A percentile compares a stretch with the other conserved stretches of the same genome.
Evolutionary conservation across 2,113 vertebrate species (phyloP).

Genomic region (Cacatua alba): DNA sequence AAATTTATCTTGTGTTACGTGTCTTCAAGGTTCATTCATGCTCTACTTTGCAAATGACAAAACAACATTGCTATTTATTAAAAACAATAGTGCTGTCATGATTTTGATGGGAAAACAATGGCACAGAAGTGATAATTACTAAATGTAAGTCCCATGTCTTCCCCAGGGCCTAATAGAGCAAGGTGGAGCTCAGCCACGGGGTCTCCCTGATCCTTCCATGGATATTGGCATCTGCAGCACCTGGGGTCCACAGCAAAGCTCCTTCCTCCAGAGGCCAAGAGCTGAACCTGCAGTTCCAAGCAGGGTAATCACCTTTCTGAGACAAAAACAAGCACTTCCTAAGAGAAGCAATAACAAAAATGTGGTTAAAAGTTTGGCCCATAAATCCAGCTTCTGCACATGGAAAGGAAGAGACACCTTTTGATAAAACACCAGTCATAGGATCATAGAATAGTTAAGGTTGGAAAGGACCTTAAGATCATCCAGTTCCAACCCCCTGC

Average conservation of each 20-base stretch:
- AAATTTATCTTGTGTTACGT: background rate
- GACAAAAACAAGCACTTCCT: background rate
- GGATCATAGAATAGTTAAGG: background rate
- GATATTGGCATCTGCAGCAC: background rate
- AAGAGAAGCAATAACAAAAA: background rate
- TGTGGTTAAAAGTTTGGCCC: background rate
- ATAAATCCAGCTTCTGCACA: background rate
- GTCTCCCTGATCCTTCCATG: background rate
- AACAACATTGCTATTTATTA: slow-evolving; percentile 2
- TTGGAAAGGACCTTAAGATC: background rate
- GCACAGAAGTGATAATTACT: background rate
- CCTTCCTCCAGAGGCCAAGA: background rate
- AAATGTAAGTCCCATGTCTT: background rate
- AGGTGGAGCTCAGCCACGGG: background rate
- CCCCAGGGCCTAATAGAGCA: background rate
- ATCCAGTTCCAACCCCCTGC: background rate
- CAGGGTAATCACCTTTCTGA: background rate
- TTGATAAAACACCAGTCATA: background rate
- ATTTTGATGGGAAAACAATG: slow-evolving; percentile 8
- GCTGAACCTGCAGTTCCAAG: background rate
- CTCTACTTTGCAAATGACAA: background rate
- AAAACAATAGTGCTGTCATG: background rate
- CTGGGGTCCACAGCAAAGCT: background rate
- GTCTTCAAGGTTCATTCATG: background rate
- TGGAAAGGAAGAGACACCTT: background rate